These are phyloP conservation scores for Caenorhabditis sp. DNA, from an alignment of 2,888 invertebrate genomes.

Conservation along the genomic window DNA sequence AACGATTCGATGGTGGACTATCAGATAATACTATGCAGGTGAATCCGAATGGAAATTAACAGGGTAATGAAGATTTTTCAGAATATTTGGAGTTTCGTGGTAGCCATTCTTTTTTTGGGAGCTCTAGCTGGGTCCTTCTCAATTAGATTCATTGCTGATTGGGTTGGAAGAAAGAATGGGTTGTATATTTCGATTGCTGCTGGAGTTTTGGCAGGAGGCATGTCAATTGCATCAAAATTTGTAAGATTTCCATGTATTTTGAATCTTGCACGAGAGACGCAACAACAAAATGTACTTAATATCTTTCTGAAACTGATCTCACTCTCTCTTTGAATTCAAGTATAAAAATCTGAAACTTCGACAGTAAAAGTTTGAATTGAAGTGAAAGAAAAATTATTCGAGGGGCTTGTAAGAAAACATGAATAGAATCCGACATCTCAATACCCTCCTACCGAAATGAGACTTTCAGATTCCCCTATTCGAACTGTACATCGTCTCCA, in stretches of 20 bases:
- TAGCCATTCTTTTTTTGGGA: constrained; percentile 78
- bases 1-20: constrained; percentile 63
- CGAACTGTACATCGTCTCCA: constrained; percentile 74
- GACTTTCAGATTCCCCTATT: constrained; percentile 72
- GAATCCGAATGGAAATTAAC: background rate
- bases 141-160: constrained; percentile 71
- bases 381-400: too few species aligned
- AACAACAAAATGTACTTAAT: too few species aligned
- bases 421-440: too few species aligned
- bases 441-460: background rate
- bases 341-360: too few species aligned
- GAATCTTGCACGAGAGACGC: too few species aligned
- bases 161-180: constrained; percentile 75
- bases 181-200: constrained; percentile 71
- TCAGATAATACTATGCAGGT: constrained; percentile 64
- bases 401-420: too few species aligned
- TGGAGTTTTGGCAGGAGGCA: constrained; percentile 66
- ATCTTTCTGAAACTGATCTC: too few species aligned
- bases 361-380: too few species aligned
- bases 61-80: constrained; percentile 41
- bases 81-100: constrained; percentile 78
- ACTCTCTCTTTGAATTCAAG: too few species aligned
- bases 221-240: constrained; percentile 74
- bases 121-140: constrained; percentile 74
- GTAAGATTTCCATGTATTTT: constrained; percentile 61